Conservation (phyloP, 2,888 invertebrate species). For the Palloptera scutellata region DNA sequence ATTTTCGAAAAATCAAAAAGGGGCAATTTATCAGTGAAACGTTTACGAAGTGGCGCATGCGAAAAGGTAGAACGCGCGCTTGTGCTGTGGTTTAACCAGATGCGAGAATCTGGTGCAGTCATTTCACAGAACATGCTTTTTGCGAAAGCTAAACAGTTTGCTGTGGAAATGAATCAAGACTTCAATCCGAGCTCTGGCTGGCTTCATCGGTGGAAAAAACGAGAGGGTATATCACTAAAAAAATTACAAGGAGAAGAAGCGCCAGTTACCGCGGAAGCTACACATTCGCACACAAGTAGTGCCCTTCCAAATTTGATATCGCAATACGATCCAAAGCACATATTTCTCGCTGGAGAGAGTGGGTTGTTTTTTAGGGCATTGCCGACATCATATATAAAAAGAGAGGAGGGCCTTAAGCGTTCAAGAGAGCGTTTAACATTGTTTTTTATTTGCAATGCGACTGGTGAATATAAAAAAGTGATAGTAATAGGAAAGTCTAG, state of each 20-base stretch:
- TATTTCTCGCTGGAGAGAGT: conserved; percentile 38
- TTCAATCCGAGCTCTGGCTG: too few relatives aligned
- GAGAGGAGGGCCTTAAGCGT: conserved; percentile 28
- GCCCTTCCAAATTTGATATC: too few relatives aligned
- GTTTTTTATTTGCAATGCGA: conserved; percentile 38
- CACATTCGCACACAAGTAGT: too few relatives aligned
- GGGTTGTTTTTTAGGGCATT: conserved; percentile 34
- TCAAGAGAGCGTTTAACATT: conserved; percentile 34
- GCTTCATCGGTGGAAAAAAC: too few relatives aligned
- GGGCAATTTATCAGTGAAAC: too few relatives aligned
- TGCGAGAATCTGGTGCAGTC: conserved; percentile 30
- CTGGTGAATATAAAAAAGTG: conserved; percentile 36
- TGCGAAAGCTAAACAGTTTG: conserved; percentile 36
- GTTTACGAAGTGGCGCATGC: conserved; percentile 1
- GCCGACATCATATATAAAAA: conserved; percentile 22
- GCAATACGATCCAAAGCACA: neutral
- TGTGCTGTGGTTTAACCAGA: conserved; percentile 30
- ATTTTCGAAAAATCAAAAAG: too few relatives aligned
- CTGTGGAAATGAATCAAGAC: conserved; percentile 5
- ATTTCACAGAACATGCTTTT: conserved; percentile 29
- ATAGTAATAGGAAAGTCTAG: conserved; percentile 36
- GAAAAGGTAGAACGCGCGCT: conserved; percentile 28
- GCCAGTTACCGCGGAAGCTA: too few relatives aligned
- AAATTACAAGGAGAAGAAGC: too few relatives aligned
- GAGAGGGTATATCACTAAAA: too few relatives aligned